Conservation (phyloP, 2,113 vertebrate species). For the Tamias sibiricus region DNA sequence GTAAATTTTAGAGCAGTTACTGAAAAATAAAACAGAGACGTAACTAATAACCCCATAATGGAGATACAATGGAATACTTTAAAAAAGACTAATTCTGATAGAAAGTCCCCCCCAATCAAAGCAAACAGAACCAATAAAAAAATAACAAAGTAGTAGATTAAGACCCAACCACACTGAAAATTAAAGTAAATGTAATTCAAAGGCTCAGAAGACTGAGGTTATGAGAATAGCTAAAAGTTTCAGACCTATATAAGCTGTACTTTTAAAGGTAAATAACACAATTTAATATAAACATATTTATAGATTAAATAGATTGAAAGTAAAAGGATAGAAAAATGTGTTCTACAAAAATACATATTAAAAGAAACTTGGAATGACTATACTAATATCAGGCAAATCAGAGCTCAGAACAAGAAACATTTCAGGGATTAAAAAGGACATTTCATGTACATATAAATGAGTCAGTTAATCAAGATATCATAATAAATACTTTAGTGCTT, state of each 20-base stretch:
- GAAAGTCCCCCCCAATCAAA: background rate
- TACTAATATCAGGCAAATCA: background rate
- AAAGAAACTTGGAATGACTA: background rate
- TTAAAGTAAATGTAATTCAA: background rate
- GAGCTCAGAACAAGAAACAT: background rate
- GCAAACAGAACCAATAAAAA: background rate
- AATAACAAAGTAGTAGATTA: background rate
- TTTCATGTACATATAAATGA: background rate
- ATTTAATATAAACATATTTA: background rate
- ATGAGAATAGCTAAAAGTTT: background rate
- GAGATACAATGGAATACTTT: background rate
- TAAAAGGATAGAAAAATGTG: background rate
- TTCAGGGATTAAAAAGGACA: background rate
- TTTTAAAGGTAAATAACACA: background rate
- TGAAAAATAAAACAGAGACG: background rate
- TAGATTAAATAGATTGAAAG: background rate
- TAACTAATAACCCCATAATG: background rate
- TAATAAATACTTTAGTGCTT: background rate
- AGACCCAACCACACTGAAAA: background rate
- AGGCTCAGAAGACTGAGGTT: background rate
- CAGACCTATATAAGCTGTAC: background rate
- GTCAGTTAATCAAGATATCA: background rate
- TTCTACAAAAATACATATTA: background rate
- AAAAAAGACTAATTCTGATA: background rate
- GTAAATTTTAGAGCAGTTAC: background rate